Evolutionary conservation across 2,888 invertebrate genomes (phyloP).

Genomic region (Serripes groenlandicus): DNA sequence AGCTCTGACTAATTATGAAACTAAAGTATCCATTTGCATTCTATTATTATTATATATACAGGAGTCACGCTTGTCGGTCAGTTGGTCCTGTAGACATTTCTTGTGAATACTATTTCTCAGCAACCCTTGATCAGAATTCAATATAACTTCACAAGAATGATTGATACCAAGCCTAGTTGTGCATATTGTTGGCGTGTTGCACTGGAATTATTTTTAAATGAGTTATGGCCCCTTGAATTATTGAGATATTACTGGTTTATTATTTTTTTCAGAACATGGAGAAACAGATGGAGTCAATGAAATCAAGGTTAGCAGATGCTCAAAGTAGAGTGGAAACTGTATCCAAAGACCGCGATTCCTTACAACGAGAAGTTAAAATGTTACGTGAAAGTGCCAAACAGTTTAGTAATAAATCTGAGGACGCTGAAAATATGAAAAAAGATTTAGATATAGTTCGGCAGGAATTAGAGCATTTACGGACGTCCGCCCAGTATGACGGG

Average conservation of each 20-base stretch:
- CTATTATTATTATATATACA: too few relatives aligned
- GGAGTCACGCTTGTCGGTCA: too few relatives aligned
- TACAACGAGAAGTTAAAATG: conserved; percentile 62
- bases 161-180: too few relatives aligned
- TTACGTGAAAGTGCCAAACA: conserved; percentile 58
- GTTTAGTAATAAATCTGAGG: conserved; percentile 60
- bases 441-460: conserved; percentile 70
- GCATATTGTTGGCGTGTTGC: too few relatives aligned
- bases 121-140: too few relatives aligned
- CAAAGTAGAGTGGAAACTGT: conserved; percentile 60
- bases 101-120: too few relatives aligned
- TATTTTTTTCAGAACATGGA: conserved; percentile 67
- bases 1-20: too few relatives aligned
- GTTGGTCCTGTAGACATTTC: too few relatives aligned
- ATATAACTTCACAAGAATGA: too few relatives aligned
- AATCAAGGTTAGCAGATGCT: conserved; percentile 63
- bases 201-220: too few relatives aligned
- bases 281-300: conserved; percentile 71
- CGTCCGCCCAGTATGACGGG: conserved; percentile 69
- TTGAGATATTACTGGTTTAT: background rate
- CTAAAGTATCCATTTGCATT: too few relatives aligned
- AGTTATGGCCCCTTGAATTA: too few relatives aligned
- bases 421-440: conserved; percentile 68
- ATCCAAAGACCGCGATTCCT: conserved; percentile 59
- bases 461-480: conserved; percentile 73